Base-by-base conservation (phyloP, 2,888 invertebrate genomes). In the Spatulosminthurus flaviceps region DNA sequence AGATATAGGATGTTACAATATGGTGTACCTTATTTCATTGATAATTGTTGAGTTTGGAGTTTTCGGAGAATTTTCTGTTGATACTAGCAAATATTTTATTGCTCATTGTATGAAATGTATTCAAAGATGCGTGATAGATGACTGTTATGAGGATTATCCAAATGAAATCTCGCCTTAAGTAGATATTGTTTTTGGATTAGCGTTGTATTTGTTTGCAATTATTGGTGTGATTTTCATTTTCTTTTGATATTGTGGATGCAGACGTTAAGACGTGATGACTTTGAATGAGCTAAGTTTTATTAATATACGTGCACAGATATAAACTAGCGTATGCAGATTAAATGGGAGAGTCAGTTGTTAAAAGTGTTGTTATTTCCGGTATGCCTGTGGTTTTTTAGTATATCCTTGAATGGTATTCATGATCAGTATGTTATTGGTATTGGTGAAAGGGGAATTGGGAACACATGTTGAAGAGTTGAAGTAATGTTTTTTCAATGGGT, bases 361-460 rank as follows among this genome's bases (percentile, higher is more conserved):
- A 13, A 2, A 66, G 28, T 66, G 26, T 13, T 2, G 11, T 21
- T 66, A 16, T 24, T 66, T 26, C 26, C 24, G 66, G 24, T 26
- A 66, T n/a, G 24, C 28, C 24, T 19, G 11, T 26, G 22, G 61
- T n/a, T 26, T 13, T 26, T 66, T 22, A 66, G 24, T 9, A 11
- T 66, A 22, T 61, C 64, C 21, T 72, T 71, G 51, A 51, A 51
- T 19, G 51, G 16, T 51, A 11, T 51, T 51, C 51, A 51, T 51
- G 51, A 51, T n/a, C 51, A 51, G 51, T 51, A 51, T 51, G 51
- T n/a, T 51, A 5, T 51, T 51, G 16, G 21, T 4, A 70, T 70
- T 70, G 70, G 26, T 28, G 21, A 70, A 70, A 70, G 34, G 29
- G 5, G 70, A 29, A 34, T 34, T 9, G 19, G 19, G 21, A 21